phyloP scores from a whole-genome alignment of 1,140 invertebrate species.

The Drosophila cardini region DNA sequence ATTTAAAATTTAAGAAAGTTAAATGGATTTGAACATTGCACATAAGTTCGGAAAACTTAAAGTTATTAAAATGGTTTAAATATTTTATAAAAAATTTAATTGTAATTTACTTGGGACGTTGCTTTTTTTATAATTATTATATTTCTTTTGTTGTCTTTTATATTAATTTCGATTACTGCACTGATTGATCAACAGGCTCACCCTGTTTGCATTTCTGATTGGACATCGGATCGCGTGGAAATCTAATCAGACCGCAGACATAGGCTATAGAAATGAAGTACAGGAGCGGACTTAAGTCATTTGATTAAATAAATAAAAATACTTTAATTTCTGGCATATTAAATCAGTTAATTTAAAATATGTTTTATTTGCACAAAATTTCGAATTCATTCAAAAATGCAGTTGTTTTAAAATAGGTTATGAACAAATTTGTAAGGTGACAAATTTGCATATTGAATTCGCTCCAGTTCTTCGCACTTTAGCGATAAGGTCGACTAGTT shows the following conservation, averaged over 20 bases:
- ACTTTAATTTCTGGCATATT: neutral
- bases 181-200: neutral
- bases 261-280: conserved; percentile 14
- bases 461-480: conserved; percentile 7
- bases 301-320: neutral
- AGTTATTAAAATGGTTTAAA: too few species aligned
- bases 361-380: too few species aligned
- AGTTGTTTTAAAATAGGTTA: neutral
- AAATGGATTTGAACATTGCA: too few species aligned
- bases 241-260: conserved; percentile 65
- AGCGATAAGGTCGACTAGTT: conserved; percentile 12
- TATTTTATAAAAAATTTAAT: too few species aligned
- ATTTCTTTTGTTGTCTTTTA: too few species aligned
- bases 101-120: too few species aligned
- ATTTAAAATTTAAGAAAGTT: too few species aligned
- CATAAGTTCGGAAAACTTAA: too few species aligned
- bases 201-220: neutral
- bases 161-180: too few species aligned
- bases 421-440: too few species aligned
- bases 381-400: too few species aligned
- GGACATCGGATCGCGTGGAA: conserved; percentile 22
- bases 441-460: conserved; percentile 3
- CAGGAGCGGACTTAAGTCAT: conserved; percentile 17
- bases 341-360: neutral
- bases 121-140: too few species aligned